Evolutionary conservation across 2,888 invertebrate genomes (phyloP).

Genomic region (Junonia oenone): DNA sequence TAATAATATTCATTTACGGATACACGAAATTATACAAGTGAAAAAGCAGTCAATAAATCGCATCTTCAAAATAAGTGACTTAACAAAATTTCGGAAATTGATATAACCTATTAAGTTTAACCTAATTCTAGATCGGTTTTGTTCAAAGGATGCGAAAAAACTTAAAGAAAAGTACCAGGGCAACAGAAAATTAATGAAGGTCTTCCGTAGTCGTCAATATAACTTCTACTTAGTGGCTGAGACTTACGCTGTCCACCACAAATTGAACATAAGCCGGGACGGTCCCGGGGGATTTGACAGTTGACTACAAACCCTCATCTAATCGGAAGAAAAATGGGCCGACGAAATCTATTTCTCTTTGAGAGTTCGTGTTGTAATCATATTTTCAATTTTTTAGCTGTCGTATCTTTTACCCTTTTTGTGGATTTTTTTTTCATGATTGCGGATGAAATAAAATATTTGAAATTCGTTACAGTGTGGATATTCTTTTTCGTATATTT

Average conservation of each 20-base stretch:
- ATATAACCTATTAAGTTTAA: too few species aligned
- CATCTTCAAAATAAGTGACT: too few species aligned
- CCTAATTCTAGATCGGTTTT: too few species aligned
- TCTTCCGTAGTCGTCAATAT: slow-evolving; percentile 1
- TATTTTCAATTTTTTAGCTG: neutral
- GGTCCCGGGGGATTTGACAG: slow-evolving; percentile 17
- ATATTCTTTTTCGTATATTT: too few species aligned
- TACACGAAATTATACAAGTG: too few species aligned
- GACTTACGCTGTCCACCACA: slow-evolving; percentile 24
- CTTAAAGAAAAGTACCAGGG: neutral
- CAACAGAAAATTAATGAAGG: neutral
- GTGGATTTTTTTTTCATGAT: neutral
- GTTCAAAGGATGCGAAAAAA: too few species aligned
- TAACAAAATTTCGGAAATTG: too few species aligned
- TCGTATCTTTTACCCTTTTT: neutral
- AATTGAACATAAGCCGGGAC: slow-evolving; percentile 27
- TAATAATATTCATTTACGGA: too few species aligned
- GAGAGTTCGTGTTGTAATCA: neutral
- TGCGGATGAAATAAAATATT: too few species aligned
- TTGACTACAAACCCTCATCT: slow-evolving; percentile 15
- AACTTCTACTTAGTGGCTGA: slow-evolving; percentile 1
- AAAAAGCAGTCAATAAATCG: too few species aligned
- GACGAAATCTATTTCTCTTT: slow-evolving; percentile 7
- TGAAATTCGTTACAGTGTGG: too few species aligned
- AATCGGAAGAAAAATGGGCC: slow-evolving; percentile 21